Conservation (phyloP, 2,113 vertebrate genomes). For the Paracanthobrama guichenoti region DNA sequence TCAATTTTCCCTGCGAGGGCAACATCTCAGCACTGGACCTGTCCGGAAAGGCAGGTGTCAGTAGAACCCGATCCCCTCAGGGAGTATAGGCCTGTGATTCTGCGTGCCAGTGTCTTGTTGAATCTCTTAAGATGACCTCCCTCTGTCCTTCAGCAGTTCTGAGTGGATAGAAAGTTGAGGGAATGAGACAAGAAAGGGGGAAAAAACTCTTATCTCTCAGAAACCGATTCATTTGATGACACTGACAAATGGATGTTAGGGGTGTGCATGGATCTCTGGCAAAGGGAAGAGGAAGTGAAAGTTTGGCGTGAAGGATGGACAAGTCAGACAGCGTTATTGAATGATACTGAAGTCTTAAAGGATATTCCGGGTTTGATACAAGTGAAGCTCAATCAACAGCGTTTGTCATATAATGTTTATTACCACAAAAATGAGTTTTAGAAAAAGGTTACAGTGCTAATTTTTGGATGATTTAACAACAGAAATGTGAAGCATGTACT, state of each 20-base stretch:
- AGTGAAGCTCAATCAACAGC: neutral
- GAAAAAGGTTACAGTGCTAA: neutral
- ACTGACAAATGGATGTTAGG: slow-evolving; percentile 61
- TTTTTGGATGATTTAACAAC: neutral
- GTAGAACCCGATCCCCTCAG: slow-evolving; percentile 76
- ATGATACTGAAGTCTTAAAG: neutral
- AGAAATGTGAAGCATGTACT: neutral
- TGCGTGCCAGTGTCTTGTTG: slow-evolving; percentile 67
- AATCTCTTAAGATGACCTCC: slow-evolving; percentile 64
- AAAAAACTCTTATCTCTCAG: slow-evolving; percentile 62
- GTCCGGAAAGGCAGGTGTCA: slow-evolving; percentile 69
- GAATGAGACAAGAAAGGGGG: slow-evolving; percentile 24
- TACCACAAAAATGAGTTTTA: neutral
- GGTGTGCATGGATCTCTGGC: slow-evolving; percentile 24
- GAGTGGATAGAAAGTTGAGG: slow-evolving; percentile 61
- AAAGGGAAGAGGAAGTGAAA: neutral
- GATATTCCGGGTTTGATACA: neutral
- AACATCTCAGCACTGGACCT: slow-evolving; percentile 62
- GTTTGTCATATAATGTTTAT: neutral
- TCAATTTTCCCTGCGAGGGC: slow-evolving; percentile 74
- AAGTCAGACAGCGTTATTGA: slow-evolving; percentile 3
- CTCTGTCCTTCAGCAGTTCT: slow-evolving; percentile 66
- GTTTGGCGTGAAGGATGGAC: slow-evolving; percentile 1
- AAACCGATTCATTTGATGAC: slow-evolving; percentile 74
- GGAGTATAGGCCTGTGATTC: slow-evolving; percentile 62